Conservation (phyloP, 2,888 invertebrate genomes). For the Rotaria sp. region DNA sequence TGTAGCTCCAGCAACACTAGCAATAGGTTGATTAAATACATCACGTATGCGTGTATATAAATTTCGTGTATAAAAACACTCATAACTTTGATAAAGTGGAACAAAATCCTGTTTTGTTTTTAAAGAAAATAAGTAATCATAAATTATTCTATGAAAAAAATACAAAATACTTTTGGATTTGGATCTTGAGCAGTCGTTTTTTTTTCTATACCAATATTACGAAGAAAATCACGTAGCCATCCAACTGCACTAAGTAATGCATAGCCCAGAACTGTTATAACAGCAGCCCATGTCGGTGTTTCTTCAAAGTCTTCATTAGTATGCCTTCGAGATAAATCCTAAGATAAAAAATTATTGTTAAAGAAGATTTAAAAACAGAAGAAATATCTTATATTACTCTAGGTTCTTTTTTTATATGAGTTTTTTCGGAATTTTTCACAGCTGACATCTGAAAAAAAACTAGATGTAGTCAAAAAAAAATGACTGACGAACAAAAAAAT, state of each 20-base stretch:
- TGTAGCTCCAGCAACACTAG: slow-evolving; percentile 81
- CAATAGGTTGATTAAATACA: slow-evolving; percentile 88
- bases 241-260: slow-evolving; percentile 84
- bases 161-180: slow-evolving; percentile 43
- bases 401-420: neutral
- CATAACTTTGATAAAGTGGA: slow-evolving; percentile 57
- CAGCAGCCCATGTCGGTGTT: slow-evolving; percentile 71
- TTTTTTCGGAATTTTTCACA: neutral
- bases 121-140: too few relatives aligned
- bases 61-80: slow-evolving; percentile 71
- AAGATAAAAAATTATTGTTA: neutral
- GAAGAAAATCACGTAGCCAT: slow-evolving; percentile 79
- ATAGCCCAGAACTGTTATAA: slow-evolving; percentile 78
- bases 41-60: slow-evolving; percentile 84
- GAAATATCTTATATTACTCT: neutral
- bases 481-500: neutral
- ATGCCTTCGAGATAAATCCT: neutral
- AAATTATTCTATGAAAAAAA: too few relatives aligned
- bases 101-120: slow-evolving; percentile 50
- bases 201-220: slow-evolving; percentile 56
- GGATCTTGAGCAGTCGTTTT: slow-evolving; percentile 49
- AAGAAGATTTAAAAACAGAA: too few relatives aligned
- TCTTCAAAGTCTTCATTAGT: slow-evolving; percentile 60
- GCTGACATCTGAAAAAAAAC: neutral
- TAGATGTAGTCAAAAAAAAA: neutral